Conservation (phyloP, 1,140 invertebrate species). For the Tetramorium alpestre region DNA sequence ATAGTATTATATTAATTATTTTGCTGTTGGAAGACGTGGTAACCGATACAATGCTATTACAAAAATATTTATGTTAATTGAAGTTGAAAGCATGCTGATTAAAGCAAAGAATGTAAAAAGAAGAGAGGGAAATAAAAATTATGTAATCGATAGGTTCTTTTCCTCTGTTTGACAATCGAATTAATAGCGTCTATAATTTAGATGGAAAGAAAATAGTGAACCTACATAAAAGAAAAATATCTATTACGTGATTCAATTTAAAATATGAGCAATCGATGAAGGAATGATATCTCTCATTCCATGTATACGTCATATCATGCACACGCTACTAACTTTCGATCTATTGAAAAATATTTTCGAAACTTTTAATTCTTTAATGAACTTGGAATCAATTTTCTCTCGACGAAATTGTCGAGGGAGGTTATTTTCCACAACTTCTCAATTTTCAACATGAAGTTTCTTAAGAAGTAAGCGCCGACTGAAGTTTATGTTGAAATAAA, state of each 20-base stretch:
- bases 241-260: background rate
- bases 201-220: conserved; percentile 40
- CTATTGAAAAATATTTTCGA: conserved; percentile 23
- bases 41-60: background rate
- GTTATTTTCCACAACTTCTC: conserved; percentile 37
- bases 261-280: conserved; percentile 6
- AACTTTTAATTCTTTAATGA: conserved; percentile 30
- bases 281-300: background rate
- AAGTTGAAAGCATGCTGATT: background rate
- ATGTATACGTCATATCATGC: background rate
- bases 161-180: background rate
- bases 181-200: conserved; percentile 34
- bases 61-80: background rate
- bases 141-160: background rate
- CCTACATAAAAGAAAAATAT: conserved; percentile 16
- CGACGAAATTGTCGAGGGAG: conserved; percentile 8
- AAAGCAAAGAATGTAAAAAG: background rate
- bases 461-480: background rate
- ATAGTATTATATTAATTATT: background rate
- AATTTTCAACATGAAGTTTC: conserved; percentile 33
- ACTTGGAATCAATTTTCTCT: conserved; percentile 10
- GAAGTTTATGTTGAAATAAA: conserved; percentile 47
- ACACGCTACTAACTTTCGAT: background rate
- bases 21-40: background rate
- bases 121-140: background rate